phyloP scores from a whole-genome alignment of 2,888 invertebrate species.

The Eristalis pertinax region DNA sequence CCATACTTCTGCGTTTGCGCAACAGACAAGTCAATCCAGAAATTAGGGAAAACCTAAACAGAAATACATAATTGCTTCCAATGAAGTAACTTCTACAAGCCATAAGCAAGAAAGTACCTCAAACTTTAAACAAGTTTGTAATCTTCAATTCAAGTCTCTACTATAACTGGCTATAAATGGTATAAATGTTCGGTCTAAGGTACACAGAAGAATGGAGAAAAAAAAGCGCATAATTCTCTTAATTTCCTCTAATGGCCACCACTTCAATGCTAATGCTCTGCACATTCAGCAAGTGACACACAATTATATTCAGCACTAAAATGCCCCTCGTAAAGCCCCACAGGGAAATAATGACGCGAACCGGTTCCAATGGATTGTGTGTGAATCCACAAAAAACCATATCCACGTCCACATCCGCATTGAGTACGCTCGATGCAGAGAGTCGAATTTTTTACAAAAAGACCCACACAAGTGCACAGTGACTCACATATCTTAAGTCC shows the following conservation, averaged over 20 bases:
- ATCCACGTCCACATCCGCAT: background rate
- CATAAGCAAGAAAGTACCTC: too few relatives aligned
- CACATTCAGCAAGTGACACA: constrained; percentile 38
- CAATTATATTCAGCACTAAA: constrained; percentile 32
- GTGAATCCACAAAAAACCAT: constrained; percentile 1
- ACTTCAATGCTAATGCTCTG: background rate
- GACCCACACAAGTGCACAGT: constrained; percentile 8
- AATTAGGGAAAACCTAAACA: too few relatives aligned
- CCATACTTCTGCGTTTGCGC: too few relatives aligned
- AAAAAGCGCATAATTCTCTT: constrained; percentile 13
- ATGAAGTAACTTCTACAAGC: background rate
- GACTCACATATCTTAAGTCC: constrained; percentile 13
- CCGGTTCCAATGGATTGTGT: background rate
- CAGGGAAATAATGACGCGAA: constrained; percentile 4
- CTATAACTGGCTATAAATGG: background rate
- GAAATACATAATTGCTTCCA: background rate
- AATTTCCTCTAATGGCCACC: constrained; percentile 24
- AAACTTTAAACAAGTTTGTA: constrained; percentile 6
- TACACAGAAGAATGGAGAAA: background rate
- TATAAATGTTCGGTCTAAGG: too few relatives aligned
- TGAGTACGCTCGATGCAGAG: background rate
- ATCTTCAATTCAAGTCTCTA: constrained; percentile 5
- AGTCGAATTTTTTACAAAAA: too few relatives aligned
- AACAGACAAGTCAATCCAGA: too few relatives aligned
- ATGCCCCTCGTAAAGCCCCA: background rate